Evolutionary conservation across 1,140 invertebrate genomes (phyloP).

Genomic region (Lordiphosa mommai): DNA sequence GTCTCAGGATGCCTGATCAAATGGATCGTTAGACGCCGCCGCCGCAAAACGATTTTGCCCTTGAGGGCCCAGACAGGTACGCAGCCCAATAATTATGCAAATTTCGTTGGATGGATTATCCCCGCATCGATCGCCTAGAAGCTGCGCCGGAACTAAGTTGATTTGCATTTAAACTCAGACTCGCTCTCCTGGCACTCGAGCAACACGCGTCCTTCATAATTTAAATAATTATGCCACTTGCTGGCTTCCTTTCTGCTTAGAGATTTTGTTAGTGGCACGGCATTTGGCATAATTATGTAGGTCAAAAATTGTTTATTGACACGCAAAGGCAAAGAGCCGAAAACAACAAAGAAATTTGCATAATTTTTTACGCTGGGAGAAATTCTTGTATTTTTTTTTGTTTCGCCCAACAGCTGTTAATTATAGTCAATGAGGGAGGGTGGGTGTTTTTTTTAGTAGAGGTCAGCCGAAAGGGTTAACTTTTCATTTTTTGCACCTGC

Average conservation of each 20-base stretch:
- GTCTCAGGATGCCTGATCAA: slow-evolving; percentile 48
- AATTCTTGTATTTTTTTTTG: not conserved
- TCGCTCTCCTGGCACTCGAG: slow-evolving; percentile 40
- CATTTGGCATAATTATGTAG: slow-evolving; percentile 78
- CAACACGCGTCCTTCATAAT: slow-evolving; percentile 77
- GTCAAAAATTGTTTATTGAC: slow-evolving; percentile 79
- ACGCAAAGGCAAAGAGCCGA: slow-evolving; percentile 57
- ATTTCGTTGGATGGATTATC: slow-evolving; percentile 59
- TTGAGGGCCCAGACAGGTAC: slow-evolving; percentile 48
- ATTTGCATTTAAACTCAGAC: slow-evolving; percentile 53
- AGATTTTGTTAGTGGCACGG: slow-evolving; percentile 60
- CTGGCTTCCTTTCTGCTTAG: slow-evolving; percentile 74
- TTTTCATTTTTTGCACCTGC: slow-evolving; percentile 65
- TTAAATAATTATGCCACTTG: slow-evolving; percentile 78
- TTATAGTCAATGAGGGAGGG: slow-evolving; percentile 47
- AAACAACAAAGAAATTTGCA: slow-evolving; percentile 74
- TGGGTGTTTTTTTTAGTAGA: slow-evolving; percentile 34
- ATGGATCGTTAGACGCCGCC: slow-evolving; percentile 69
- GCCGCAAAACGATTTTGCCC: slow-evolving; percentile 36
- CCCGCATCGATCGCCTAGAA: slow-evolving; percentile 51
- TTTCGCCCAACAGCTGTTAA: slow-evolving; percentile 65
- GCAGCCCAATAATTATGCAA: slow-evolving; percentile 72
- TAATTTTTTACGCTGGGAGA: slow-evolving; percentile 66
- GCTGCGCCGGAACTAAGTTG: slow-evolving; percentile 67
- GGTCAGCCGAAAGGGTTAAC: slow-evolving; percentile 43